Percentiles rank a stretch among this genome's conserved stretches.
phyloP scores from a whole-genome alignment of 1,140 invertebrate species.

The Solen grandis region DNA sequence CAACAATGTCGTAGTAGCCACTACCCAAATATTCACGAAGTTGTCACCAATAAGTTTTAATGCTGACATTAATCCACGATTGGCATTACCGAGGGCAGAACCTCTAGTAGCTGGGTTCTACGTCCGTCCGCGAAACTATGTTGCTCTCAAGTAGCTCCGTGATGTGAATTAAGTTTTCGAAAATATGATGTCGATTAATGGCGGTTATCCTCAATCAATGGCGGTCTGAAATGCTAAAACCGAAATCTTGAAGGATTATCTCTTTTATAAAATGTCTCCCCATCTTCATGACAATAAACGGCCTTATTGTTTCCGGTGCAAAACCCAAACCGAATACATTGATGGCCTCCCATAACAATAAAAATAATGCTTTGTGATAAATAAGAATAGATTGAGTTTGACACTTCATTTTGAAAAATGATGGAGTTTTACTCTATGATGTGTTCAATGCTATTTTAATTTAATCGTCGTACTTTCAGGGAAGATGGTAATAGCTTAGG shows the following conservation, averaged over 20 bases:
- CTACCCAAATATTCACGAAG: no score
- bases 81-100: no score
- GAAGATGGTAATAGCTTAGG: background rate
- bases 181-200: constrained; percentile 50
- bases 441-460: constrained; percentile 42
- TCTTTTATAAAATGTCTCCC: constrained; percentile 54
- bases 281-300: constrained; percentile 44
- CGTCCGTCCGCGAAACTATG: constrained; percentile 36
- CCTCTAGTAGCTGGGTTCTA: constrained; percentile 41
- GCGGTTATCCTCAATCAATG: constrained; percentile 50
- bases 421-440: constrained; percentile 55
- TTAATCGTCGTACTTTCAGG: constrained; percentile 17
- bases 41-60: no score
- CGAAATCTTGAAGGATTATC: constrained; percentile 57
- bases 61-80: no score
- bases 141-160: constrained; percentile 45
- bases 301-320: constrained; percentile 53
- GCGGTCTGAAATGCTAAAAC: constrained; percentile 49
- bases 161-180: constrained; percentile 52
- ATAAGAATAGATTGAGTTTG: constrained; percentile 55
- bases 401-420: constrained; percentile 51
- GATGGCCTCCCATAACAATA: constrained; percentile 49
- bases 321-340: constrained; percentile 46
- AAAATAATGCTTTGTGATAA: constrained; percentile 46
- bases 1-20: no score